A percentile compares a stretch with the other conserved stretches of the same genome.
phyloP scores from a whole-genome alignment of 2,888 invertebrate genomes.

The Conchocele bisecta region DNA sequence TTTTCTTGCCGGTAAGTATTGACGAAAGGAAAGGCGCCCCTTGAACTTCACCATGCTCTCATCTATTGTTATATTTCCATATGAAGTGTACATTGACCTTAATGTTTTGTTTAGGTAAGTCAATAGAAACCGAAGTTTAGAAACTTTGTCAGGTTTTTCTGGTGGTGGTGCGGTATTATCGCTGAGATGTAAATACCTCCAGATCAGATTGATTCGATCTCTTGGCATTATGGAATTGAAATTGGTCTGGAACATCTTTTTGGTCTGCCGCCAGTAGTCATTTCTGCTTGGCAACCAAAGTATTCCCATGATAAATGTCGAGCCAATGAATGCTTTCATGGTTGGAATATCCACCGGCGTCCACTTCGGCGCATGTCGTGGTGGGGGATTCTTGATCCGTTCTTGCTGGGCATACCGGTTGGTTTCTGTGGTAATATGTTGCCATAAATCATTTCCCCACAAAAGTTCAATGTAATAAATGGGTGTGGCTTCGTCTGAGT shows the following conservation, averaged over 20 bases:
- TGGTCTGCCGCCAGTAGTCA: slow-evolving; percentile 41
- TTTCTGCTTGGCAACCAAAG: slow-evolving; percentile 21
- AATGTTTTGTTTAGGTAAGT: slow-evolving; percentile 1
- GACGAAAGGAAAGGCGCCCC: slow-evolving; percentile 34
- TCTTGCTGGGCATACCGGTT: slow-evolving; percentile 45
- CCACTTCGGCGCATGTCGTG: slow-evolving; percentile 34
- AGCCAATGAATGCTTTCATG: slow-evolving; percentile 41
- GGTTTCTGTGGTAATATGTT: slow-evolving; percentile 7
- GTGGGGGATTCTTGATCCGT: slow-evolving; percentile 20
- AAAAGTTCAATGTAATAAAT: slow-evolving; percentile 7
- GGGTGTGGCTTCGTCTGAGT: slow-evolving; percentile 10
- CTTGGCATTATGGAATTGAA: slow-evolving; percentile 37
- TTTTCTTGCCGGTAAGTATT: slow-evolving; percentile 43
- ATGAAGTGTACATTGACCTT: slow-evolving; percentile 10
- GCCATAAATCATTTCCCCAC: slow-evolving; percentile 10
- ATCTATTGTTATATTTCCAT: slow-evolving; percentile 36
- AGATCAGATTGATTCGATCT: slow-evolving; percentile 25
- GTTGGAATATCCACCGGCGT: slow-evolving; percentile 1
- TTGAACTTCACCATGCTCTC: slow-evolving; percentile 34
- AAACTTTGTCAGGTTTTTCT: slow-evolving; percentile 8
- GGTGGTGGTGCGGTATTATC: slow-evolving; percentile 9
- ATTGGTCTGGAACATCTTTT: slow-evolving; percentile 28
- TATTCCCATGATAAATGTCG: slow-evolving; percentile 36
- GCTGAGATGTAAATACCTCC: slow-evolving; percentile 29
- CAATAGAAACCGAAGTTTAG: not conserved